phyloP scores from a whole-genome alignment of 2,797 vertebrate species.

The Gorsachius magnificus region DNA sequence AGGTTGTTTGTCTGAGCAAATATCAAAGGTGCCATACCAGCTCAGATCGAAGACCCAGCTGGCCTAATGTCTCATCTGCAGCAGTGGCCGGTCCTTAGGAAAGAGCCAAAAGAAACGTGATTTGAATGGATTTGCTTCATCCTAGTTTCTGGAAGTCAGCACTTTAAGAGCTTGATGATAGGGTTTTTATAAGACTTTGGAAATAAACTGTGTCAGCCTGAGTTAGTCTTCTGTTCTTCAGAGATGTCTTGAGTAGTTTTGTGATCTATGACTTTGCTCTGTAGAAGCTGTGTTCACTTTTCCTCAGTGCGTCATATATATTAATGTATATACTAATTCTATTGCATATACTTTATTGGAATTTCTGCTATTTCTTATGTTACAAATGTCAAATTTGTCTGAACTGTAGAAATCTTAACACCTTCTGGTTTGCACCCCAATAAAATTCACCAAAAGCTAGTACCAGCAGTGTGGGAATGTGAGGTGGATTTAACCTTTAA shows the following conservation, averaged over 20 bases:
- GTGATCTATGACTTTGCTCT: neutral
- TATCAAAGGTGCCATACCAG: slow-evolving; percentile 40
- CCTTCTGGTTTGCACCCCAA: neutral
- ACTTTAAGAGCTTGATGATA: neutral
- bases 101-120: neutral
- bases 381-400: neutral
- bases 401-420: neutral
- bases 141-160: slow-evolving; percentile 2
- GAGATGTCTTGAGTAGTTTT: neutral
- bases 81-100: neutral
- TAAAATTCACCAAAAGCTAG: neutral
- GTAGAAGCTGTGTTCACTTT: neutral
- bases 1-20: slow-evolving; percentile 62
- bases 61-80: neutral
- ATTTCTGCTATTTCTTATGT: neutral
- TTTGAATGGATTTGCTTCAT: neutral
- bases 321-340: neutral
- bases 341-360: neutral
- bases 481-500: neutral
- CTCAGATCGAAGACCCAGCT: neutral
- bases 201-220: neutral
- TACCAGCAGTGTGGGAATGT: neutral
- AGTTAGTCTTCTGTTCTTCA: neutral
- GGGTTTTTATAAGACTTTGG: neutral
- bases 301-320: neutral